Evolutionary conservation across 2,113 vertebrate genomes (phyloP), one percentile per base, ranked within the genome.

Genomic region (Herpetotheres cachinnans): DNA sequence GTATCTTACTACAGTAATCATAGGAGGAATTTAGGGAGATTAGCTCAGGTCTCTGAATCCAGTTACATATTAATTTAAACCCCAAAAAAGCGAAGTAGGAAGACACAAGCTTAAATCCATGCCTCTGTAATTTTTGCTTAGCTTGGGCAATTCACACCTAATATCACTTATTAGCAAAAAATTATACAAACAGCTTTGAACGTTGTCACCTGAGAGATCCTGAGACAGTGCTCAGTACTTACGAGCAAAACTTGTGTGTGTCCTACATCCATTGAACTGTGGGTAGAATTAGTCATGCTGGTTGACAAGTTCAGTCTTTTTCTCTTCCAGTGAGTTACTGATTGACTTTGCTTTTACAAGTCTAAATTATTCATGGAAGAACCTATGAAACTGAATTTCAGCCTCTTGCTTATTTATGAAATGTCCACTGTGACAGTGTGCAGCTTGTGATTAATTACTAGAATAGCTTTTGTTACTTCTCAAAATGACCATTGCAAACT

Each of bases 281-380:
- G 80, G 67, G 26, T 40, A 86, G 86, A 96, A 92, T 92, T 92
- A 89, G 80, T 91, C 92, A 95, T 72, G 47, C 32, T 71, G 26
- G 38, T 83, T 80, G 79, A 62, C 76, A 81, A 94, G 92, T 90
- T 90, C 71, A 40, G 24, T 30, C 65, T 78, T 86, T 85, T 90
- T 76, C 52, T 78, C 56, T 81, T 92, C 81, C 82, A 65, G 36
- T 38, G 82, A 85, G 19, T 56, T 91, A 92, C 76, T 74, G 88
- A 89, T 86, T 74, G 82, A 93, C 52, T 96, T 94, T 44, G 20
- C 55, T 74, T 94, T 97, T 67, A 71, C 42, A 71, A 74, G 42
- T 63, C 40, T 95, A 89, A 92, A 93, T 96, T 96, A 95, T 91
- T 95, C 49, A 93, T 76, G 40, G 54, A 86, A 93, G 58, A 95